Conservation (phyloP, 2,888 invertebrate species). For the Yponomeuta malinellus region DNA sequence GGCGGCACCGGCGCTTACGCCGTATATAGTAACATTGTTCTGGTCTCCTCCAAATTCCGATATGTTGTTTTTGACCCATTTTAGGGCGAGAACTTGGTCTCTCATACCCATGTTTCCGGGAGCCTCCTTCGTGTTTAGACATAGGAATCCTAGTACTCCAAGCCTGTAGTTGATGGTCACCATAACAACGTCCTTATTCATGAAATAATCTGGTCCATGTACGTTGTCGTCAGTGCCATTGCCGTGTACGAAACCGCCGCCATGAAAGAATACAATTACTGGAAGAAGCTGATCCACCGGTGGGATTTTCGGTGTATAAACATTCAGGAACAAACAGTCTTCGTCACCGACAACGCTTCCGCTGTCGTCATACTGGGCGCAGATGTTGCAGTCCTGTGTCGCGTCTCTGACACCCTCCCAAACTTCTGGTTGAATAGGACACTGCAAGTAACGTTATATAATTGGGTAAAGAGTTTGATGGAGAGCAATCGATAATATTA, state of each 20-base stretch:
- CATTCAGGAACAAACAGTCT: slow-evolving; percentile 82
- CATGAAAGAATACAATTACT: slow-evolving; percentile 67
- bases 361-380: slow-evolving; percentile 78
- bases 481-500: neutral
- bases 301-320: slow-evolving; percentile 76
- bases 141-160: slow-evolving; percentile 62
- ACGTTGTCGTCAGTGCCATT: slow-evolving; percentile 51
- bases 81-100: slow-evolving; percentile 70
- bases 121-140: slow-evolving; percentile 54
- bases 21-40: slow-evolving; percentile 67
- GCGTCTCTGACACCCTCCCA: slow-evolving; percentile 80
- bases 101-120: slow-evolving; percentile 69
- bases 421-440: slow-evolving; percentile 48
- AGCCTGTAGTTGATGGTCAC: slow-evolving; percentile 64
- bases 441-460: slow-evolving; percentile 34
- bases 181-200: slow-evolving; percentile 57
- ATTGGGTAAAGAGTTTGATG: slow-evolving; percentile 9
- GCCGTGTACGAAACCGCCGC: slow-evolving; percentile 65
- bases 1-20: slow-evolving; percentile 70
- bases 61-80: slow-evolving; percentile 71
- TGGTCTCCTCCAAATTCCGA: slow-evolving; percentile 64
- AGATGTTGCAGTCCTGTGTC: slow-evolving; percentile 75
- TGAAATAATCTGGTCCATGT: slow-evolving; percentile 61
- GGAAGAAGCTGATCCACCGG: slow-evolving; percentile 33
- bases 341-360: slow-evolving; percentile 71